phyloP scores from a whole-genome alignment of 2,113 vertebrate species.

The Lampris megalopsis region DNA sequence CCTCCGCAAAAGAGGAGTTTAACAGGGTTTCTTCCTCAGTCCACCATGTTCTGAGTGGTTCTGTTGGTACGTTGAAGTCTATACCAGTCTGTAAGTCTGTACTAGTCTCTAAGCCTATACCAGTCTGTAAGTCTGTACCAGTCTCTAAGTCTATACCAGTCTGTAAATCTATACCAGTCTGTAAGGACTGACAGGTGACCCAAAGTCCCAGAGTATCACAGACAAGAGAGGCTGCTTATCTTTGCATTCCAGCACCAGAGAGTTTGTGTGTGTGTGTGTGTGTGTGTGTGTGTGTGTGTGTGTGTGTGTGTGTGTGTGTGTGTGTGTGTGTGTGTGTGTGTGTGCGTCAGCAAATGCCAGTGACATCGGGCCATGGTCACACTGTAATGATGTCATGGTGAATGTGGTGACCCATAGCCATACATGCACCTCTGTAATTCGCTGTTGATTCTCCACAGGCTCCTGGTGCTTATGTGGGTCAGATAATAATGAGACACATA shows the following conservation, averaged over 20 bases:
- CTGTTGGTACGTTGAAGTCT: background rate
- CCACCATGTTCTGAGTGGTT: background rate
- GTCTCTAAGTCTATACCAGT: background rate
- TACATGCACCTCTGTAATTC: conserved; percentile 17
- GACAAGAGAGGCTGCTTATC: conserved; percentile 17
- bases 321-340: conserved; percentile 12
- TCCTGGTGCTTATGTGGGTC: conserved; percentile 54
- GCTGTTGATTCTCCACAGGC: conserved; percentile 22
- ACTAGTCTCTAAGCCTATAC: background rate
- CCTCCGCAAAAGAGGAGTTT: background rate
- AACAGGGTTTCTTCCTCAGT: background rate
- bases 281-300: conserved; percentile 1
- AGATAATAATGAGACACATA: conserved; percentile 45
- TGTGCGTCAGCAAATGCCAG: background rate
- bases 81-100: background rate
- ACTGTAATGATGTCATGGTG: background rate
- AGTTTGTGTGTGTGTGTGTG: conserved; percentile 16
- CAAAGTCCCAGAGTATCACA: background rate
- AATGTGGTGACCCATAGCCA: background rate
- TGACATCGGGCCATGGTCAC: background rate
- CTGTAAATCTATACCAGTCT: background rate
- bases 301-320: conserved; percentile 19
- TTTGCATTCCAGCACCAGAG: conserved; percentile 1
- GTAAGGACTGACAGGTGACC: background rate
- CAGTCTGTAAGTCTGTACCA: background rate